phyloP scores from a whole-genome alignment of 1,140 invertebrate genomes.

The Drosophila subobscura region DNA sequence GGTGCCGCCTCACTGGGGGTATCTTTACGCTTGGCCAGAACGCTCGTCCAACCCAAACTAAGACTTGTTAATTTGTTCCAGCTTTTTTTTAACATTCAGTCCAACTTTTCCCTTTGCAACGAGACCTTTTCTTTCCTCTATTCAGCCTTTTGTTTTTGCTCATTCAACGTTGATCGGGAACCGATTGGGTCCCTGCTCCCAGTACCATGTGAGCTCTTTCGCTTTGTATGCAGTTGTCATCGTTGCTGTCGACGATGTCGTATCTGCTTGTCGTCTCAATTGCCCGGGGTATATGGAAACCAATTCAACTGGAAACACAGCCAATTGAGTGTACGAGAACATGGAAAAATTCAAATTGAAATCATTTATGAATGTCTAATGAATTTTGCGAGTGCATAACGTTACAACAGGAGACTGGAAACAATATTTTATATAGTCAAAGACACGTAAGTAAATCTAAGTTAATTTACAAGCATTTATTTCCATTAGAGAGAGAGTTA shows the following conservation, averaged over 20 bases:
- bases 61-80: constrained; percentile 51
- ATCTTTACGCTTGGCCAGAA: constrained; percentile 1
- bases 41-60: constrained; percentile 14
- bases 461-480: too few relatives aligned
- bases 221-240: constrained; percentile 35
- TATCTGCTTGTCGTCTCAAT: constrained; percentile 33
- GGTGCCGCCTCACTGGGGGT: not conserved
- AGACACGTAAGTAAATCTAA: too few relatives aligned
- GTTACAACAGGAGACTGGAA: not conserved
- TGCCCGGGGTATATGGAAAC: constrained; percentile 47
- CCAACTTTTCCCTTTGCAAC: constrained; percentile 12
- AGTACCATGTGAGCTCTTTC: constrained; percentile 18
- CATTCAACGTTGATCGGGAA: constrained; percentile 58
- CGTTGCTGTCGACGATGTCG: constrained; percentile 15
- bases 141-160: constrained; percentile 55
- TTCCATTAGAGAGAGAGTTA: too few relatives aligned
- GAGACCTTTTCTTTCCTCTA: constrained; percentile 15
- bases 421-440: not conserved
- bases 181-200: not conserved
- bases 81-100: constrained; percentile 17
- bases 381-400: constrained; percentile 1
- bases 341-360: constrained; percentile 49
- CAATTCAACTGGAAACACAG: constrained; percentile 68
- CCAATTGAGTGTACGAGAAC: constrained; percentile 61
- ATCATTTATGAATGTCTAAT: constrained; percentile 50